Conservation (phyloP, 2,797 vertebrate species). For the Acrocephalus scirpaceus region DNA sequence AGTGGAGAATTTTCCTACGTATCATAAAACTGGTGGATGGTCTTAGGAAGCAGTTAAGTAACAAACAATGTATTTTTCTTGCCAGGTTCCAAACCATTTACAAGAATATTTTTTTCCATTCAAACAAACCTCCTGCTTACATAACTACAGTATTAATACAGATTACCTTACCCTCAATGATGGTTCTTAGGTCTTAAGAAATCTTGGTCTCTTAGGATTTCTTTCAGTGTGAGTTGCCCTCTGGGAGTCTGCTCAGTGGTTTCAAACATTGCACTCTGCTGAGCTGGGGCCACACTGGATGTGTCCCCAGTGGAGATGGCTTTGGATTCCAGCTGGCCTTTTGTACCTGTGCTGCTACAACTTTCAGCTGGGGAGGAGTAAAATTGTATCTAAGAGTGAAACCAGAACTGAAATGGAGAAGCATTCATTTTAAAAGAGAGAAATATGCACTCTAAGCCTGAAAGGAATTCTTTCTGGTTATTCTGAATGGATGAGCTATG, state of each 20-base stretch:
- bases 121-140: not conserved
- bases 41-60: not conserved
- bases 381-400: not conserved
- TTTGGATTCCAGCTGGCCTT: not conserved
- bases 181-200: not conserved
- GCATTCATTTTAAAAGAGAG: not conserved
- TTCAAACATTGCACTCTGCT: conserved; percentile 74
- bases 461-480: not conserved
- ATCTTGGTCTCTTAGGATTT: conserved; percentile 37
- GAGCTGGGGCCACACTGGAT: conserved; percentile 9
- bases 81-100: not conserved
- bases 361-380: conserved; percentile 45
- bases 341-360: not conserved
- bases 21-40: not conserved
- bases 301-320: not conserved
- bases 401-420: not conserved
- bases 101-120: not conserved
- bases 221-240: conserved; percentile 54
- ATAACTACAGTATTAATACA: not conserved
- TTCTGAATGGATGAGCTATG: not conserved
- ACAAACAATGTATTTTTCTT: not conserved
- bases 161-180: not conserved
- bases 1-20: not conserved
- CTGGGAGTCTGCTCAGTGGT: conserved; percentile 27
- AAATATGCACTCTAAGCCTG: not conserved